Conservation (phyloP, 2,113 vertebrate genomes). For the Forbesichthys papilliferus region DNA sequence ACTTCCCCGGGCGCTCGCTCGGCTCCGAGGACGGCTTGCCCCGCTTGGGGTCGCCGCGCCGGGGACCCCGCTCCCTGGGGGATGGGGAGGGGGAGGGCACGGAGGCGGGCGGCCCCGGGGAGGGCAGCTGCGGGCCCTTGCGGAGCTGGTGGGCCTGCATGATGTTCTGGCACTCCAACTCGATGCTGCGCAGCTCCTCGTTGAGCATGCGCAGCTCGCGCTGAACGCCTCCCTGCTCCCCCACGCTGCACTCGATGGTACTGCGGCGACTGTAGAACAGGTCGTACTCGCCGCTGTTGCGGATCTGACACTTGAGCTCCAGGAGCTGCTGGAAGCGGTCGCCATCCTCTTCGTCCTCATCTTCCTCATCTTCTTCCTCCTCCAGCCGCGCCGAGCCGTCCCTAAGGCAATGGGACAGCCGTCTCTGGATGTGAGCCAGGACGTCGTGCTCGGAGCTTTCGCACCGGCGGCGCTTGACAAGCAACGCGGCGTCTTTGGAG, state of each 20-base stretch:
- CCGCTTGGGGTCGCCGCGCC: constrained; percentile 72
- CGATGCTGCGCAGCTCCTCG: constrained; percentile 92
- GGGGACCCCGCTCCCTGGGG: constrained; percentile 77
- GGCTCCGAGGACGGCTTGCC: constrained; percentile 83
- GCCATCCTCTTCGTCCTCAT: constrained; percentile 81
- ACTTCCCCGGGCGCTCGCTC: constrained; percentile 88
- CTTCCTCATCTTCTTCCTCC: constrained; percentile 71
- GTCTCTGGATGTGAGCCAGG: constrained; percentile 78
- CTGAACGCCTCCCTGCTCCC: constrained; percentile 83
- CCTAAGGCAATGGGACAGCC: constrained; percentile 75
- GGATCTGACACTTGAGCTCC: constrained; percentile 95
- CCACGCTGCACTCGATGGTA: constrained; percentile 86
- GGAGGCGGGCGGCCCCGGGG: constrained; percentile 45
- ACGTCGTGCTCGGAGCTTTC: constrained; percentile 86
- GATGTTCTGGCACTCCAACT: constrained; percentile 95
- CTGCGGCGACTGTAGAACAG: constrained; percentile 92
- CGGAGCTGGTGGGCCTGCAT: constrained; percentile 91
- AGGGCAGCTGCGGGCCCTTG: constrained; percentile 80
- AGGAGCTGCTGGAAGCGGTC: constrained; percentile 90
- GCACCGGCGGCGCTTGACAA: constrained; percentile 82
- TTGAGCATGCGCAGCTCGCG: constrained; percentile 93
- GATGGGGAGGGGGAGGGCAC: constrained; percentile 61
- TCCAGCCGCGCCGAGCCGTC: constrained; percentile 71
- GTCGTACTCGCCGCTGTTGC: constrained; percentile 88
- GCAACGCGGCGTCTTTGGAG: constrained; percentile 83